Conservation (phyloP, 2,888 invertebrate species). For the Nesidiocoris tenuis region DNA sequence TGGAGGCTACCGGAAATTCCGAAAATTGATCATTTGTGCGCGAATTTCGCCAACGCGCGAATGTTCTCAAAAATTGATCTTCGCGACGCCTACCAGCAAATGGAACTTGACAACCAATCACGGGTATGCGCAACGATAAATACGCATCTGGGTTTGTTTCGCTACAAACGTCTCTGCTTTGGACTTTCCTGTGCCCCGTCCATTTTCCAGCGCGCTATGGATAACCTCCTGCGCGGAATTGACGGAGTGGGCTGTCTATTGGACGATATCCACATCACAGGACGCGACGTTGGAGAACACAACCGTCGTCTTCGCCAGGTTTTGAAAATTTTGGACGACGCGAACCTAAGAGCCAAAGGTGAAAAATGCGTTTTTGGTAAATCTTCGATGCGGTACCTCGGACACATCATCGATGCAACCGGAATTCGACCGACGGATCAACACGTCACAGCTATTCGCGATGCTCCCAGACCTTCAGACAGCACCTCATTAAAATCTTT, state of each 20-base stretch:
- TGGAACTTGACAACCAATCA: conserved; percentile 51
- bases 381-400: conserved; percentile 36
- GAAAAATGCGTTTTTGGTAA: conserved; percentile 37
- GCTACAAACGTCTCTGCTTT: conserved; percentile 49
- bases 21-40: conserved; percentile 49
- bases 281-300: conserved; percentile 18
- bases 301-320: conserved; percentile 12
- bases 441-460: conserved; percentile 49
- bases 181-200: conserved; percentile 51
- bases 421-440: conserved; percentile 38
- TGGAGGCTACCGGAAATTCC: conserved; percentile 50
- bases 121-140: conserved; percentile 48
- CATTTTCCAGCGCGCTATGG: conserved; percentile 39
- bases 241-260: conserved; percentile 23
- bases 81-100: conserved; percentile 54
- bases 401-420: conserved; percentile 27
- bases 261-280: conserved; percentile 37
- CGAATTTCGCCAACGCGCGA: conserved; percentile 51
- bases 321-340: conserved; percentile 8
- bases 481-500: conserved; percentile 49
- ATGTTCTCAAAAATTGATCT: conserved; percentile 54
- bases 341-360: conserved; percentile 34
- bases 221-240: conserved; percentile 11
- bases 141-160: conserved; percentile 48
- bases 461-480: conserved; percentile 49